Base-by-base conservation (phyloP, 2,888 invertebrate genomes). In the Drosophila helvetica region DNA sequence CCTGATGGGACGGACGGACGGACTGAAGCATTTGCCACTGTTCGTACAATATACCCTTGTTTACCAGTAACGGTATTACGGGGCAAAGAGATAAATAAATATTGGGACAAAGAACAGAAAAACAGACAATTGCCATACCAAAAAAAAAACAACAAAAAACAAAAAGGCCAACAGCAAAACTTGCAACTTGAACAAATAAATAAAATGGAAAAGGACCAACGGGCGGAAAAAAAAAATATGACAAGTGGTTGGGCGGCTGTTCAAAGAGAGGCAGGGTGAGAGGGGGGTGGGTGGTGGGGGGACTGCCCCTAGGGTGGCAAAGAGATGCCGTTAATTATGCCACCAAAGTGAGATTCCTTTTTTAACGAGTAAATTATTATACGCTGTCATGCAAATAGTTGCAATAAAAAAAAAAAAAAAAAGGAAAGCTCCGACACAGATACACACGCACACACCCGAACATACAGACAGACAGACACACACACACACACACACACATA, bases 131-230 rank as follows among this genome's bases (percentile, higher is more conserved):
- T 30, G 10, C 30, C 30, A 30, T 10, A 3, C 10, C 30, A 30
- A 30, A 43, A 46, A n/a, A n/a, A n/a, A n/a, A 42, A 52, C n/a
- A 22, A 60, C 19, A 53, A 27, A 43, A 56, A 43, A 42, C 42
- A 7, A 55, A 68, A 52, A 53, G 69, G 53, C 33, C 47, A 51
- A 57, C 57, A 64, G 52, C 48, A 54, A 48, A 76, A 62, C 38
- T 38, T 63, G 33, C 9, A 63, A 79, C 70, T 77, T 79, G 68
- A 70, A 67, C 61, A 82, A 74, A 82, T 68, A 73, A 64, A 72
- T 63, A 54, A 46, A 76, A 62, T 25, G 50, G 60, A 62, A 56
- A 53, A 38, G 56, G 17, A 27, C 27, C n/a, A 15, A 2, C 2
- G 33, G 33, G 33, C 22, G 22, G 22, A 5, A 22, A 22, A 12